phyloP scores from a whole-genome alignment of 92 coral and sea anemone genomes.

The Palythoa heliodiscus region DNA sequence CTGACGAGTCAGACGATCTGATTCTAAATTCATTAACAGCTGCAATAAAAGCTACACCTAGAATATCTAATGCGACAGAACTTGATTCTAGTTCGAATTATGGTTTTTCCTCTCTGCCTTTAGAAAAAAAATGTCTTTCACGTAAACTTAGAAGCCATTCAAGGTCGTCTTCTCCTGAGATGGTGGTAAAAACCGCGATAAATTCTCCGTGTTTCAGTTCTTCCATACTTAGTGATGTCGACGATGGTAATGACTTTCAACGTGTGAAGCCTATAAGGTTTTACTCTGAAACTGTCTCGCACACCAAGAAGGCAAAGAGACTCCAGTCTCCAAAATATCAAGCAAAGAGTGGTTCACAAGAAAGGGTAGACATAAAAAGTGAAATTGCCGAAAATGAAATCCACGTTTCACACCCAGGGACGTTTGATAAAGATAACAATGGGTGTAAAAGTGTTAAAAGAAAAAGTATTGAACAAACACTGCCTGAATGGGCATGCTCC shows the following conservation, averaged over 20 bases:
- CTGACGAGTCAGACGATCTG: neutral
- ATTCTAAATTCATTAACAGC: neutral
- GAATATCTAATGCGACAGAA: neutral
- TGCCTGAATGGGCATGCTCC: conserved; percentile 69
- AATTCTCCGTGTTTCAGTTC: neutral
- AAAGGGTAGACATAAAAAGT: no score
- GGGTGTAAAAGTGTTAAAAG: neutral
- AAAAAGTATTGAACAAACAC: neutral
- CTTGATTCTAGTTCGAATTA: neutral
- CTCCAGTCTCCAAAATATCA: conserved; percentile 2
- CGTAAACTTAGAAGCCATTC: neutral
- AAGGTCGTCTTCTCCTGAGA: neutral
- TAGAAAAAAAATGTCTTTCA: neutral
- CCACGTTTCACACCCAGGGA: neutral
- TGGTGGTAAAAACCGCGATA: neutral
- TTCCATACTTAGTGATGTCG: neutral
- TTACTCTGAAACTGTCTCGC: neutral
- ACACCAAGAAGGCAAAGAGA: neutral
- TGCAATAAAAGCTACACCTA: neutral
- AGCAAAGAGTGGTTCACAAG: neutral
- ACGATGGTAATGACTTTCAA: conserved; percentile 25
- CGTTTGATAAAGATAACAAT: neutral
- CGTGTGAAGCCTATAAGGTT: neutral
- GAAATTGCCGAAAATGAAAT: neutral
- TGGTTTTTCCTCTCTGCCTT: neutral